Percentiles rank a stretch among this genome's conserved stretches.
Evolutionary conservation across 2,888 invertebrate genomes (phyloP).

Genomic region (Scaptomyza flava): DNA sequence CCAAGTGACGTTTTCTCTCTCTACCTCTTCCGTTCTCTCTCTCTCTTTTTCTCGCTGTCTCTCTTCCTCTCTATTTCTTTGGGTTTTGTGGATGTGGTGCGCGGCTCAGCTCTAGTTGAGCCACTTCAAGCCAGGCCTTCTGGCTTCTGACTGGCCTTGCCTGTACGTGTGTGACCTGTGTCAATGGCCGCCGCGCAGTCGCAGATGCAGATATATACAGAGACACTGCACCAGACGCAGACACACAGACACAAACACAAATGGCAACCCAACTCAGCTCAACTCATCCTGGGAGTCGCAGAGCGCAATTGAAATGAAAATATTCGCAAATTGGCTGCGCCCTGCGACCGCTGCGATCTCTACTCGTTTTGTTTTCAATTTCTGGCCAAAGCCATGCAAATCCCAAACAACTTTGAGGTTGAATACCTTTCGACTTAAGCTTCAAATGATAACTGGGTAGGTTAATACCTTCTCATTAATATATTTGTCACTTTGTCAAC

Average conservation of each 20-base stretch:
- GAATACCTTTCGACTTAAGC: conserved; percentile 14
- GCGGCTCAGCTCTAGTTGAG: conserved; percentile 28
- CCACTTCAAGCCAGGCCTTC: conserved; percentile 21
- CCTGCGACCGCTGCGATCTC: conserved; percentile 53
- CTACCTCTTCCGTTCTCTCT: no score
- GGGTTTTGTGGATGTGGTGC: conserved; percentile 1
- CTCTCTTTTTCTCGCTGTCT: not conserved
- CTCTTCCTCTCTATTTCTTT: not conserved
- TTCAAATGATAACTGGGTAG: conserved; percentile 12
- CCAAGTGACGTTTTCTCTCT: conserved; percentile 72
- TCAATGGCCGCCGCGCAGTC: conserved; percentile 64
- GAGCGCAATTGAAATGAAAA: conserved; percentile 81
- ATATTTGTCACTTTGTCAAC: not conserved
- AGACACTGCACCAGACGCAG: conserved; percentile 10
- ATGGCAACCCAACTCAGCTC: conserved; percentile 2
- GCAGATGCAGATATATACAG: conserved; percentile 27
- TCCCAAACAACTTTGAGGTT: conserved; percentile 36
- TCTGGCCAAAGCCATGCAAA: conserved; percentile 44
- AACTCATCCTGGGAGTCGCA: conserved; percentile 62
- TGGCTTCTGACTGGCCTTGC: conserved; percentile 55
- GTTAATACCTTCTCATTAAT: not conserved
- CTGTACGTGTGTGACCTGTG: conserved; percentile 72
- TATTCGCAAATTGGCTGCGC: conserved; percentile 83
- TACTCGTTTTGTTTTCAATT: conserved; percentile 7
- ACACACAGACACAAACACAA: conserved; percentile 18